Percentiles rank a stretch among this genome's conserved stretches.
Evolutionary conservation across 2,888 invertebrate species (phyloP).

Genomic region (Acleris emargana): DNA sequence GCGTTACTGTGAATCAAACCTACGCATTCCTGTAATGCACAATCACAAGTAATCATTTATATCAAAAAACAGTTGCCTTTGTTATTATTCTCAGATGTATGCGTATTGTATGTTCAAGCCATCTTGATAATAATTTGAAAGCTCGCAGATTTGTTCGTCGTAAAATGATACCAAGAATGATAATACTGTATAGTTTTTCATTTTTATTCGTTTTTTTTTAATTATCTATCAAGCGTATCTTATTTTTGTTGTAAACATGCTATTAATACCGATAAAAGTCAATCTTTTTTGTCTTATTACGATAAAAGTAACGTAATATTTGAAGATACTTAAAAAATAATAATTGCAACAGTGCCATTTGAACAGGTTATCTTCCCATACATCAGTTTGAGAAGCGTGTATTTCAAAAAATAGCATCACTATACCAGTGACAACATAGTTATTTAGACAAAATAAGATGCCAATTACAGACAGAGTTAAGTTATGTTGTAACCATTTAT

Average conservation of each 20-base stretch:
- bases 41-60: not conserved
- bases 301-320: constrained; percentile 10
- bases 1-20: not conserved
- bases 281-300: constrained; percentile 13
- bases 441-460: not conserved
- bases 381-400: constrained; percentile 15
- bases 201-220: too few relatives aligned
- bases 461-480: not conserved
- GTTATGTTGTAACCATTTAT: not conserved
- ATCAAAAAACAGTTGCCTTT: too few relatives aligned
- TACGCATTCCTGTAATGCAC: constrained; percentile 3
- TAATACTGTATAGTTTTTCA: too few relatives aligned
- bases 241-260: too few relatives aligned
- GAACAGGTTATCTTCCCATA: constrained; percentile 21
- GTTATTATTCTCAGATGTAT: too few relatives aligned
- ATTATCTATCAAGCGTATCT: too few relatives aligned
- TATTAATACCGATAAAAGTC: too few relatives aligned
- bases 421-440: constrained; percentile 15
- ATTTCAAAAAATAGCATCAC: constrained; percentile 4
- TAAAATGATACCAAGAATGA: too few relatives aligned
- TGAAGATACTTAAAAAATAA: constrained; percentile 6
- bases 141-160: too few relatives aligned
- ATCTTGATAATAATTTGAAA: too few relatives aligned
- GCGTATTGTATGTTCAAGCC: too few relatives aligned
- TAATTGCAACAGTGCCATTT: constrained; percentile 24